phyloP scores from a whole-genome alignment of 2,113 vertebrate species.

The Phalacrocorax pelagicus region DNA sequence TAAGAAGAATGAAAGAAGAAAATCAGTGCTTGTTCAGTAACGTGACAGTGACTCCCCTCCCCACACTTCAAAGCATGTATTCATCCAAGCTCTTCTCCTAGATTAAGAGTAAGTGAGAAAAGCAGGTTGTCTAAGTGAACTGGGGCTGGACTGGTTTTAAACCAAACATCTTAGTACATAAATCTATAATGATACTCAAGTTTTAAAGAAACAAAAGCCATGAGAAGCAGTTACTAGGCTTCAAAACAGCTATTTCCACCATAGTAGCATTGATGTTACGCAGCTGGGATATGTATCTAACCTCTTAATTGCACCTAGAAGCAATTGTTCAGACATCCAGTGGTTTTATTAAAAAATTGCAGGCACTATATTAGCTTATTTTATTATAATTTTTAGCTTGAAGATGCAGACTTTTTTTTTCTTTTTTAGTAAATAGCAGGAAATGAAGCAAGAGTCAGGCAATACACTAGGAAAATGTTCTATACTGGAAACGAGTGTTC shows the following conservation, averaged over 20 bases:
- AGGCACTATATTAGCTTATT: background rate
- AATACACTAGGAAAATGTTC: background rate
- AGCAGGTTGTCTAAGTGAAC: background rate
- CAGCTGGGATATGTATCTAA: background rate
- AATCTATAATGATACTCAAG: accelerated
- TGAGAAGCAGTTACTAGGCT: background rate
- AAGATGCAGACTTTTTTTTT: background rate
- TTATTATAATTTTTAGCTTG: background rate
- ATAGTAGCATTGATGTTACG: background rate
- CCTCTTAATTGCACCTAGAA: background rate
- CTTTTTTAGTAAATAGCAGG: background rate
- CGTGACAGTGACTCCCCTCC: background rate
- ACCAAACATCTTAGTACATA: background rate
- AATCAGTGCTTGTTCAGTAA: background rate
- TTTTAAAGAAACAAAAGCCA: background rate
- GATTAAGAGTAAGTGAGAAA: background rate
- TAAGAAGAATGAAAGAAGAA: background rate
- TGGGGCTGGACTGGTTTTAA: background rate
- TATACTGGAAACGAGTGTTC: background rate
- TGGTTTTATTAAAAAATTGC: background rate
- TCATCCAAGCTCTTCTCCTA: background rate
- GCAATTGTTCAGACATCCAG: background rate
- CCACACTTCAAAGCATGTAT: background rate
- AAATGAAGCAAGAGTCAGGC: background rate
- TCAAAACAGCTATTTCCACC: background rate